These are phyloP conservation scores for Phylloscopus collybita DNA, from an alignment of 2,797 vertebrate genomes.

Conservation along the genomic window DNA sequence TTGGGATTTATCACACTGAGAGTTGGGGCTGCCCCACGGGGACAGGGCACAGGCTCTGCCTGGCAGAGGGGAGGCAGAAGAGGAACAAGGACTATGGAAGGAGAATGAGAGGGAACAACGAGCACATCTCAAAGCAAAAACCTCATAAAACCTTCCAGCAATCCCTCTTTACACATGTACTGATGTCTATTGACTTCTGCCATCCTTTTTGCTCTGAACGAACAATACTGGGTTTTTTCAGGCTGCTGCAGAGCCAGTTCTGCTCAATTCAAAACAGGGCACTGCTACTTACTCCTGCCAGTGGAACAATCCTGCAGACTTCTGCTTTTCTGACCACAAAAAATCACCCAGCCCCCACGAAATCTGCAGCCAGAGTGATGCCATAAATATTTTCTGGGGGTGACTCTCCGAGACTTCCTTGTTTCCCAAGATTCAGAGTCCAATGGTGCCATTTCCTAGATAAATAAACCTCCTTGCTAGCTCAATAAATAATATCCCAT, in stretches of 20 bases:
- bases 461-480: not conserved
- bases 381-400: not conserved
- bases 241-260: not conserved
- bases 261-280: not conserved
- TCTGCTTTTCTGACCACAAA: not conserved
- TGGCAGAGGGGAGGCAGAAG: not conserved
- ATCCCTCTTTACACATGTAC: not conserved
- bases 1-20: fast-evolving
- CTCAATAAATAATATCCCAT: not conserved
- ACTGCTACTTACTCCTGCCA: not conserved
- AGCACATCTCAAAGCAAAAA: not conserved
- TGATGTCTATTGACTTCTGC: fast-evolving
- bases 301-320: not conserved
- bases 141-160: not conserved
- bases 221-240: not conserved
- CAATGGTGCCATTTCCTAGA: not conserved
- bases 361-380: not conserved
- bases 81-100: fast-evolving
- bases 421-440: not conserved
- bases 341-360: not conserved
- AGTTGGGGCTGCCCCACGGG: too few relatives aligned
- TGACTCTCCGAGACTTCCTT: not conserved
- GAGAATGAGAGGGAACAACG: not conserved
- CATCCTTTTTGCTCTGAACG: not conserved
- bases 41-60: not conserved